A percentile compares a stretch with the other conserved stretches of the same genome.
phyloP scores from a whole-genome alignment of 1,140 invertebrate species.

The Zaprionus vittiger region DNA sequence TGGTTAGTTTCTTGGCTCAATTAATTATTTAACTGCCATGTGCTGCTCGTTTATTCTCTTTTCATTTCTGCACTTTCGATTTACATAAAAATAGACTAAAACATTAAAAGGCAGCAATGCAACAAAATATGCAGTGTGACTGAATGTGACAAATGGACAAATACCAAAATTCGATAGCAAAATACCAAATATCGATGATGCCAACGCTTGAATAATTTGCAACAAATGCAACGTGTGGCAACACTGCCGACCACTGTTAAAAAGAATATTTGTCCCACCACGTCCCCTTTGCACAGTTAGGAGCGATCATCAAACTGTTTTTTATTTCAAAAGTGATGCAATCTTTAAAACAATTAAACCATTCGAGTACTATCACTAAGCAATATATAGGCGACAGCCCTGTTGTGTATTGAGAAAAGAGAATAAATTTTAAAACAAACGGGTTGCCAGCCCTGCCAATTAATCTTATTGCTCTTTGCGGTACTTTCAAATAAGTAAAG shows the following conservation, averaged over 20 bases:
- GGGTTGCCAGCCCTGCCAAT: too few relatives aligned
- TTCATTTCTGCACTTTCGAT: slow-evolving; percentile 55
- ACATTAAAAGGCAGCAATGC: slow-evolving; percentile 58
- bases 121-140: slow-evolving; percentile 43
- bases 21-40: slow-evolving; percentile 43
- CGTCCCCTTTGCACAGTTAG: too few relatives aligned
- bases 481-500: slow-evolving; percentile 24
- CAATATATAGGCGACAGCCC: too few relatives aligned
- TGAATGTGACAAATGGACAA: neutral
- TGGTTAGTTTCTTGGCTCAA: slow-evolving; percentile 35
- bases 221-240: neutral
- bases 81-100: slow-evolving; percentile 74
- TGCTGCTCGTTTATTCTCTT: slow-evolving; percentile 57
- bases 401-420: too few relatives aligned
- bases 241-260: too few relatives aligned
- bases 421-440: too few relatives aligned
- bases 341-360: too few relatives aligned
- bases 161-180: neutral
- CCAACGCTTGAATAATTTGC: neutral
- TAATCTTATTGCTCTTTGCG: neutral
- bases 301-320: too few relatives aligned
- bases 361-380: too few relatives aligned
- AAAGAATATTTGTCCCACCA: neutral
- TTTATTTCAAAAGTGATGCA: too few relatives aligned
- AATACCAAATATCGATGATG: slow-evolving; percentile 16